phyloP scores from a whole-genome alignment of 2,113 vertebrate species.

The Hassar affinis region DNA sequence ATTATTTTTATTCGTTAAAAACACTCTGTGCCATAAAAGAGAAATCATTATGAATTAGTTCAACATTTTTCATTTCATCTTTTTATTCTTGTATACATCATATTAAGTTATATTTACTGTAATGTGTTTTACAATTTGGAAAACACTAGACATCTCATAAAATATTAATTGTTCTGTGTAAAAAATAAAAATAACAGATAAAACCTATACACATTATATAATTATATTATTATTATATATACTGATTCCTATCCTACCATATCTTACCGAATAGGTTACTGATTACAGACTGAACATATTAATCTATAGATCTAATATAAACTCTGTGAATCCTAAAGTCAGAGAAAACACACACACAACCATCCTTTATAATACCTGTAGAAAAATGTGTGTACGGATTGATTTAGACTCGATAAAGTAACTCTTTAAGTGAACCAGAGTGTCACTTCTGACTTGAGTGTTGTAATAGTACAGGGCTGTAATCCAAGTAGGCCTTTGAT shows the following conservation, averaged over 20 bases:
- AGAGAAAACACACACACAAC: not conserved
- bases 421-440: too few species aligned
- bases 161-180: not conserved
- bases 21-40: too few species aligned
- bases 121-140: too few species aligned
- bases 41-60: not conserved
- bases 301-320: not conserved
- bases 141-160: not conserved
- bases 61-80: not conserved
- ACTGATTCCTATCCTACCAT: too few species aligned
- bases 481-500: slow-evolving; percentile 44
- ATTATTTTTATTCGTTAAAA: not conserved
- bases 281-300: not conserved
- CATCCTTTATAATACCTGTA: not conserved
- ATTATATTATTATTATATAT: too few species aligned
- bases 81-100: not conserved
- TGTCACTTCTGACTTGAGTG: not conserved
- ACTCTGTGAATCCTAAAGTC: not conserved
- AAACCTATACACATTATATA: too few species aligned
- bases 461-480: slow-evolving; percentile 6
- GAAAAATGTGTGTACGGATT: not conserved
- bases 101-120: not conserved
- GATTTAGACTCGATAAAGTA: not conserved
- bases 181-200: too few species aligned
- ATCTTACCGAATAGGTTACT: not conserved